Conservation (phyloP, 2,797 vertebrate species). For the Nyctibius grandis region DNA sequence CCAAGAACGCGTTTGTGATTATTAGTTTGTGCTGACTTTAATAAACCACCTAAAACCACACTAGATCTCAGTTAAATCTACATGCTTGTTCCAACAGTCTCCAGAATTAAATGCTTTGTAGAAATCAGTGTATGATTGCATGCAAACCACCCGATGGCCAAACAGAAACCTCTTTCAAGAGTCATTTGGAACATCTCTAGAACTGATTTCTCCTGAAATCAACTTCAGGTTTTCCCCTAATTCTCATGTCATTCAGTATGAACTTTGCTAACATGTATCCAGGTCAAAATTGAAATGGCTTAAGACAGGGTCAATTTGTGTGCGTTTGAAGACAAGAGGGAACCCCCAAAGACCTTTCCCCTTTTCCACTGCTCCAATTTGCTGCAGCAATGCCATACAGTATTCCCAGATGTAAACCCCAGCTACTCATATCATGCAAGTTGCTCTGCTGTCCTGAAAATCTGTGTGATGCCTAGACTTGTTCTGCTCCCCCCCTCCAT, state of each 20-base stretch:
- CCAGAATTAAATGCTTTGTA: not conserved
- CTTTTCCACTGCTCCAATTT: not conserved
- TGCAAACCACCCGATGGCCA: not conserved
- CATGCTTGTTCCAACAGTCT: not conserved
- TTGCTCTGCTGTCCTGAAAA: not conserved
- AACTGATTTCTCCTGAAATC: not conserved
- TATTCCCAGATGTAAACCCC: not conserved
- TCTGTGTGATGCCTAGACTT: not conserved
- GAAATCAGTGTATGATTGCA: not conserved
- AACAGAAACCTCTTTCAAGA: not conserved
- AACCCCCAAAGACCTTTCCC: not conserved
- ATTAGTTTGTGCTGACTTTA: not conserved
- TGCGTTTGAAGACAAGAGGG: not conserved
- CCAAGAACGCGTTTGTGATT: not conserved
- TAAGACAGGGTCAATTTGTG: not conserved
- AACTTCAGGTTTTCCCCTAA: not conserved
- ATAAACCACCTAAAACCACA: not conserved
- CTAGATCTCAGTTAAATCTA: not conserved
- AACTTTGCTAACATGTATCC: not conserved
- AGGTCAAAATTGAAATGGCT: not conserved
- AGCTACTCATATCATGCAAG: not conserved
- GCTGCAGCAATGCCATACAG: not conserved
- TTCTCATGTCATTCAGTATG: not conserved
- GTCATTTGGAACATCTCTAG: not conserved
- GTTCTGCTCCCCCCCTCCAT: not conserved